Conservation (phyloP, 2,888 invertebrate genomes). For the Lasius fuliginosus region DNA sequence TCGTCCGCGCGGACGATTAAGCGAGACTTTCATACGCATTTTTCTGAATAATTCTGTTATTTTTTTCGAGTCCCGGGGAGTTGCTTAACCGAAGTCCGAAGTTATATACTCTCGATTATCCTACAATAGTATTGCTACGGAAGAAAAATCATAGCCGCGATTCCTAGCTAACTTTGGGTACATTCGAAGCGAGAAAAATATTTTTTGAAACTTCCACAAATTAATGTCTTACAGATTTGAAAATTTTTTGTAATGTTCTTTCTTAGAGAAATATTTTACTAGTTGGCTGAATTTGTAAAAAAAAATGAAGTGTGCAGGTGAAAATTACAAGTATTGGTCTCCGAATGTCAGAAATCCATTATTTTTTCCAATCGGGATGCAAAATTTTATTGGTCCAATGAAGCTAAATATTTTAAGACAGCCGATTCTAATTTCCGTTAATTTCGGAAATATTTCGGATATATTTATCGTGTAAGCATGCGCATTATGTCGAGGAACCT, state of each 20-base stretch:
- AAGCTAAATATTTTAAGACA: not conserved
- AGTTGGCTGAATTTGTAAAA: not conserved
- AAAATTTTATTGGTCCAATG: not conserved
- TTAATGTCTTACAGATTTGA: not conserved
- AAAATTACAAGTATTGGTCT: not conserved
- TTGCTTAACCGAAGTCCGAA: not conserved
- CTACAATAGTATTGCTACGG: too few species aligned
- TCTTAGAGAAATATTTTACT: not conserved
- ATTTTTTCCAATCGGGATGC: not conserved
- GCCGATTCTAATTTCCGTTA: not conserved
- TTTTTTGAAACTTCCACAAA: not conserved
- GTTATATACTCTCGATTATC: too few species aligned
- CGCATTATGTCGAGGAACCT: not conserved
- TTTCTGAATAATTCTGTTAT: not conserved
- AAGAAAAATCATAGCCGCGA: not conserved
- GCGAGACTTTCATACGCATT: not conserved
- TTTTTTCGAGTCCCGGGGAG: not conserved
- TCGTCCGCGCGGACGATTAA: not conserved
- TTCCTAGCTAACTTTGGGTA: not conserved
- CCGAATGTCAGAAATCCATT: not conserved
- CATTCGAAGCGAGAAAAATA: not conserved
- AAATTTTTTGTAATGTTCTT: not conserved
- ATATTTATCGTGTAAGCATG: too few species aligned
- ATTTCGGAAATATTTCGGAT: too few species aligned
- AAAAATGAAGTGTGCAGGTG: not conserved